Base-by-base conservation (phyloP, 2,113 vertebrate species). In the Manacus vitellinus region DNA sequence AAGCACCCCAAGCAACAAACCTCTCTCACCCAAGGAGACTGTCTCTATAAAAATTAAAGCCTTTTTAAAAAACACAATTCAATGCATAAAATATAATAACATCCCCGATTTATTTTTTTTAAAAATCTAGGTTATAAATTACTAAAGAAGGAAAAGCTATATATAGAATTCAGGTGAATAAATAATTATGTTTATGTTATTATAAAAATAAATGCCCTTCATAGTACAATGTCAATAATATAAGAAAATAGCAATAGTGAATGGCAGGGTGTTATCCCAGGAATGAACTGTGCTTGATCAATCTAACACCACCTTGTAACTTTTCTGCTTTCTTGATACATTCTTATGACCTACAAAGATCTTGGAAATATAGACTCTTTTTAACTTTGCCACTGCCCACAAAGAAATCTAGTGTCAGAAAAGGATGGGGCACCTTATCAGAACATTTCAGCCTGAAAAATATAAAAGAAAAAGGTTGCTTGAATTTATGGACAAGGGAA, bases 241-340 rank as follows among this genome's bases (percentile, higher is more conserved):
- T 35, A 78, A 91, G 66, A 21, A 82, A 92, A 89, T 46, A 85
- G 33, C 66, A 91, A 44, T 43, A 91, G 9, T 33, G 31, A 89
- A 89, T 55, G 71, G 52, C 27, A 91, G 66, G 51, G 44, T 91
- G 58, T 90, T 89, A 84, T 56, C 52, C 39, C 54, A 95, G n/a
- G 46, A 85, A 92, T 47, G 87, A 96, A 82, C 37, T 63, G 25
- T 65, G 44, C 49, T 87, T 95, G 89, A 95, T 92, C 86, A 92
- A 47, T 72, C 31, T 89, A 92, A 89, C 35, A 82, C 8, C 13
- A 73, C 39, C 33, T 81, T 91, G 67, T 51, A 94, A 54, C 23
- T 56, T 72, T 81, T 70, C 58, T 90, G 91, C 54, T 92, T 93
- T 82, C 78, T 62, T 47, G 28, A 46, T 89, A 58, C 23, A 70